phyloP scores from a whole-genome alignment of 2,113 vertebrate species.

The Jacana jacana region DNA sequence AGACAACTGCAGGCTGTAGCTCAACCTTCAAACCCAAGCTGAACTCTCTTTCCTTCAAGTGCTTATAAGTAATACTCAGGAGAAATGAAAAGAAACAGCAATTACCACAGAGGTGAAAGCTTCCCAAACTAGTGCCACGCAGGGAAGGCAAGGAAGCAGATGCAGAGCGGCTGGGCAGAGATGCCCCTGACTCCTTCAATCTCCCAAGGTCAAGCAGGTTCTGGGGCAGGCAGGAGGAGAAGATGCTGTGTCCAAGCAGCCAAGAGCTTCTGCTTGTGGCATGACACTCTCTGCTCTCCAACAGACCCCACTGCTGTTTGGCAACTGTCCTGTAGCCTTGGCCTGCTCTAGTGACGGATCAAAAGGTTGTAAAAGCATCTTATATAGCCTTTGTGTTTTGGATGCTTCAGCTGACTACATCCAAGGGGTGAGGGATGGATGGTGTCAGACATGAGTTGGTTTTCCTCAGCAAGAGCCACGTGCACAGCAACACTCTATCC shows the following conservation, averaged over 20 bases:
- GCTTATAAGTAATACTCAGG: background rate
- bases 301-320: background rate
- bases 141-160: background rate
- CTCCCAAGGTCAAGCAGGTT: background rate
- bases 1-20: background rate
- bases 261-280: background rate
- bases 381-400: background rate
- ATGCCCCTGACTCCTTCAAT: background rate
- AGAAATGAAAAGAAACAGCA: background rate
- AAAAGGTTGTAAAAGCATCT: background rate
- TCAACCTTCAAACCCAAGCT: background rate
- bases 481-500: background rate
- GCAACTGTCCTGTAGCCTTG: background rate
- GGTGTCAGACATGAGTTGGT: background rate
- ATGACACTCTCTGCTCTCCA: background rate
- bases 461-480: background rate
- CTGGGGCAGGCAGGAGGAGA: background rate
- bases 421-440: background rate
- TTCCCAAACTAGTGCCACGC: background rate
- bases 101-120: background rate
- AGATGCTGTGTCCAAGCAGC: accelerated
- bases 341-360: background rate
- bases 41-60: background rate
- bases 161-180: background rate
- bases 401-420: background rate